Evolutionary conservation across 2,888 invertebrate genomes (phyloP), one percentile per base, ranked within the genome.

Genomic region (Cacoxenus indagator): DNA sequence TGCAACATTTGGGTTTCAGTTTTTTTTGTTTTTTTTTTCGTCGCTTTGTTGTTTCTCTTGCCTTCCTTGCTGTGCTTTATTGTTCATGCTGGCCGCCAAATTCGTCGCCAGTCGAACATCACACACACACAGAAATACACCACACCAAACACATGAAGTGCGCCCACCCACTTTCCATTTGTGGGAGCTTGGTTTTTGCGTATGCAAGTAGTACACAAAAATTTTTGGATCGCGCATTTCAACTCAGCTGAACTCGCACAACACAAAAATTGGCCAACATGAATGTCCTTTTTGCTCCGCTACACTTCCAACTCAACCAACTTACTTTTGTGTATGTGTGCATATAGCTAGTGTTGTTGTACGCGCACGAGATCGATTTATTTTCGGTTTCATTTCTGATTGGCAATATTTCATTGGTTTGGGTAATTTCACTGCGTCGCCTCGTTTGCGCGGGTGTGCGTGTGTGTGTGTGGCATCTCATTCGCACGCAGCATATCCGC

Each of bases 341-440:
- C 14, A 43, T 43, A 6, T 27, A 6, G 9, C 2, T 62, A 26
- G 1, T 24, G 6, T 62, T 29, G 24, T 24, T 27, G 55, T 55
- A 27, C 14, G 55, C 27, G 55, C 11, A 55, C 59, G 43, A n/a
- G n/a, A 85, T 84, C 85, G 84, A 84, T 85, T 83, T 83, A 84
- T 84, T 84, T 85, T 84, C 85, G 84, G 81, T 85, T 85, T 84
- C 83, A 85, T 84, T 85, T 85, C 84, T 85, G 84, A 84, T 84
- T 85, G 85, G 84, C 83, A 85, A 84, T 85, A 81, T 84, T 82
- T 82, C 83, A 83, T 84, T 74, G 73, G 66, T 59, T 59, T 67
- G 66, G 66, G 66, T 45, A 59, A 45, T 59, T 59, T 45, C 61
- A 51, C 5, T 22, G 51, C 22, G 37, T 4, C 14, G 37, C 51